Conservation (phyloP, 2,113 vertebrate species). For the Heliornis fulica region DNA sequence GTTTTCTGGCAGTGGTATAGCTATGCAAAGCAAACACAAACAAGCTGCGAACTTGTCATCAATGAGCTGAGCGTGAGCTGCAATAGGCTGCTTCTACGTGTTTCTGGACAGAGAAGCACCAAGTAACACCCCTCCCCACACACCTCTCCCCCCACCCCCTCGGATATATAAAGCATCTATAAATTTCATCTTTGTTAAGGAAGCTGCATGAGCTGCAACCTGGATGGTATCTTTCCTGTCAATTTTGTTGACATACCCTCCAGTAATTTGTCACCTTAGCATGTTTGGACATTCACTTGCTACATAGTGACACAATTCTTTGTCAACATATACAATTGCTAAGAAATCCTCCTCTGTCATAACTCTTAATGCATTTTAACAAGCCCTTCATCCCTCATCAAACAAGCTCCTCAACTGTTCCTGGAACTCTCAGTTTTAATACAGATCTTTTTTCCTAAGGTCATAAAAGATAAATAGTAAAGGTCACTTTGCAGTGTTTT, state of each 20-base stretch:
- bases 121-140: not conserved
- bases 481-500: not conserved
- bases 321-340: not conserved
- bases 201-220: not conserved
- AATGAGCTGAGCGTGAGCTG: not conserved
- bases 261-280: not conserved
- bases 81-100: not conserved
- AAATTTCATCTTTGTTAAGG: not conserved
- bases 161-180: not conserved
- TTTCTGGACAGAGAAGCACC: not conserved
- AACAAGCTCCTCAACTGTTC: not conserved
- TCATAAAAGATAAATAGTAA: not conserved
- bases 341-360: not conserved
- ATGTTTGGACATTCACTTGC: not conserved
- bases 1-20: accelerated
- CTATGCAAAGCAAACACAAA: not conserved
- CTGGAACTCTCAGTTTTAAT: not conserved
- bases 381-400: not conserved
- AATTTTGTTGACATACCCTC: not conserved
- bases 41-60: not conserved
- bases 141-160: too few relatives aligned
- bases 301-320: not conserved
- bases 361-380: not conserved
- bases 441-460: not conserved
- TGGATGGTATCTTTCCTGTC: not conserved